Conservation (phyloP, 2,113 vertebrate genomes). For the Hyaena hyaena region DNA sequence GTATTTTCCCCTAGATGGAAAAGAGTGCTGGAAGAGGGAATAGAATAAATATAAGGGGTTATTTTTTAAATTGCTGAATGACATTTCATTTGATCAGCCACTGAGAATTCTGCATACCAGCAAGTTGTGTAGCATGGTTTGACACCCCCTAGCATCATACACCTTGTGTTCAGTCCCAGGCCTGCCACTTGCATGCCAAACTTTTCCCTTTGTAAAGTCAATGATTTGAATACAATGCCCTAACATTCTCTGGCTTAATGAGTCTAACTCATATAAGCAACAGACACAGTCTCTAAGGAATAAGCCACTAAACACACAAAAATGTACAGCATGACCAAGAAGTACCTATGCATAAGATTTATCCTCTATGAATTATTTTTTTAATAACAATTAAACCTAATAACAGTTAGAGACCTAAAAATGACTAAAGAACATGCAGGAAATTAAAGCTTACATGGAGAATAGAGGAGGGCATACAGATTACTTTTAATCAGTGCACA, state of each 20-base stretch:
- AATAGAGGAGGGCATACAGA: neutral
- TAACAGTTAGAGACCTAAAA: slow-evolving; percentile 1
- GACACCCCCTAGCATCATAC: neutral
- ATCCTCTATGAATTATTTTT: slow-evolving; percentile 40
- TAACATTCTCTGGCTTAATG: neutral
- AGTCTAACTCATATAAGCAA: slow-evolving; percentile 26
- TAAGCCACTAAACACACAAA: neutral
- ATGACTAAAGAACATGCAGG: neutral
- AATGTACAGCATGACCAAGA: neutral
- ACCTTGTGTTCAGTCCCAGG: neutral
- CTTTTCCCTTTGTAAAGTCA: neutral
- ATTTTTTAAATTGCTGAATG: neutral
- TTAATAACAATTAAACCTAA: slow-evolving; percentile 51
- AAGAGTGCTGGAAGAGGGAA: neutral
- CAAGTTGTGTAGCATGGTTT: neutral
- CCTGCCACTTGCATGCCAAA: neutral
- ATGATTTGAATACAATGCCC: neutral
- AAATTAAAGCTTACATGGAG: slow-evolving; percentile 18
- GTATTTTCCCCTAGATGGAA: neutral
- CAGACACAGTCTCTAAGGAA: neutral
- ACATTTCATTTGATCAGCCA: neutral
- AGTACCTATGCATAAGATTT: neutral
- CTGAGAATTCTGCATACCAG: neutral
- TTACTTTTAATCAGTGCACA: neutral
- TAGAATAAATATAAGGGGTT: neutral